Base-by-base conservation (phyloP, 2,113 vertebrate species). In the Salvelinus alpinus region DNA sequence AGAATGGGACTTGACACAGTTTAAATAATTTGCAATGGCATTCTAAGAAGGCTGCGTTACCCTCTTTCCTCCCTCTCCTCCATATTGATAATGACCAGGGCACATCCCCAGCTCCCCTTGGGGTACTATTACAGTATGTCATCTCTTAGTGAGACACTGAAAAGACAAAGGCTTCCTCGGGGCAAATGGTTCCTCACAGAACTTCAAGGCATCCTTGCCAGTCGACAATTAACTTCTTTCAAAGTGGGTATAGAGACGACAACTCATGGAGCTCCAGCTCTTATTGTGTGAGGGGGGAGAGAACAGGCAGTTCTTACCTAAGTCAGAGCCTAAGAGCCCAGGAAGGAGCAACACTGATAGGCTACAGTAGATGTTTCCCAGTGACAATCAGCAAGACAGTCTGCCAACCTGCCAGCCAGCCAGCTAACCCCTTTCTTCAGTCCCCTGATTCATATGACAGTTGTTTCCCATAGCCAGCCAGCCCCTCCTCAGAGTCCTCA, bases 401-500 rank as follows among this genome's bases (percentile, higher is more conserved):
- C 48, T 51, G 48, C 13, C 64, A 65, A n/a, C 25, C 64, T 13
- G 13, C 48, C 48, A 51, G 14, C 48, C 48, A 14, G 14, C 48
- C 48, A 13, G 4, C 48, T 13, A 51, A 16, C 48, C 7, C 6
- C 20, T 14, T 64, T 64, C 62, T 25, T 22, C 20, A 22, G 62
- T 22, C 8, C 62, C n/a, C 31, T 64, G n/a, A 11, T 9, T 22
- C 9, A 22, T 64, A 16, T 16, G 4, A 27, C 27, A 66, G 12
- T 29, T 67, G 27, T 38, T 67, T 67, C 16, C 65, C 25, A n/a
- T n/a, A 65, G 25, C 64, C 25, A 65, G 64, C 5, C 64, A 27
- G 65, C 65, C 65, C 75, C 71, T 81, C 38, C 64, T 64, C 62
- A 60, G 71, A 77, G 24, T 84, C 78, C 73, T 74, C 29, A 44